These are phyloP conservation scores for Ormyrus nitidulus DNA, from an alignment of 2,888 invertebrate species.

Conservation along the genomic window DNA sequence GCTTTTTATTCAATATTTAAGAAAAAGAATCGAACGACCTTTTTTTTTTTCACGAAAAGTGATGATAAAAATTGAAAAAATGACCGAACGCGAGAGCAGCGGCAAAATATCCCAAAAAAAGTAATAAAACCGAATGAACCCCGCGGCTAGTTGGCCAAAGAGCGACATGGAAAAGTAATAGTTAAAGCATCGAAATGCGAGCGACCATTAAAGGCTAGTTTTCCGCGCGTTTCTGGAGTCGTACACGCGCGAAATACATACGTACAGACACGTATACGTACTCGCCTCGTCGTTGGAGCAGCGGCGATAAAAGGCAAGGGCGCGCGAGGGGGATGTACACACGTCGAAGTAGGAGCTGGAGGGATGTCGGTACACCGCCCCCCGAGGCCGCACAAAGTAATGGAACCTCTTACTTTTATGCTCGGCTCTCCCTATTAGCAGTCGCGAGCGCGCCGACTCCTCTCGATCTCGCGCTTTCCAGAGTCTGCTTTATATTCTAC, in stretches of 20 bases:
- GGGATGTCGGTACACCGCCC: slow-evolving; percentile 27
- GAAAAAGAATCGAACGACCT: too few relatives aligned
- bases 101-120: too few relatives aligned
- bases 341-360: slow-evolving; percentile 46
- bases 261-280: not conserved
- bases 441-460: slow-evolving; percentile 53
- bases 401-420: slow-evolving; percentile 57
- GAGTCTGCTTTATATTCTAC: not conserved
- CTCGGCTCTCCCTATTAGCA: slow-evolving; percentile 58
- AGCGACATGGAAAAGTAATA: too few relatives aligned
- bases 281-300: slow-evolving; percentile 1
- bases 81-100: too few relatives aligned
- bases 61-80: too few relatives aligned
- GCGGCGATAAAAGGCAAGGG: slow-evolving; percentile 37
- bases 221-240: too few relatives aligned
- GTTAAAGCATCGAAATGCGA: too few relatives aligned
- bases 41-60: too few relatives aligned
- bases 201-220: too few relatives aligned
- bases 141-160: too few relatives aligned
- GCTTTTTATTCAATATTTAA: too few relatives aligned
- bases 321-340: slow-evolving; percentile 13
- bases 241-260: not conserved
- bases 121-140: too few relatives aligned
- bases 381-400: slow-evolving; percentile 51
- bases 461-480: not conserved